Base-by-base conservation (phyloP, 2,888 invertebrate genomes). In the Syrista parreyssii region DNA sequence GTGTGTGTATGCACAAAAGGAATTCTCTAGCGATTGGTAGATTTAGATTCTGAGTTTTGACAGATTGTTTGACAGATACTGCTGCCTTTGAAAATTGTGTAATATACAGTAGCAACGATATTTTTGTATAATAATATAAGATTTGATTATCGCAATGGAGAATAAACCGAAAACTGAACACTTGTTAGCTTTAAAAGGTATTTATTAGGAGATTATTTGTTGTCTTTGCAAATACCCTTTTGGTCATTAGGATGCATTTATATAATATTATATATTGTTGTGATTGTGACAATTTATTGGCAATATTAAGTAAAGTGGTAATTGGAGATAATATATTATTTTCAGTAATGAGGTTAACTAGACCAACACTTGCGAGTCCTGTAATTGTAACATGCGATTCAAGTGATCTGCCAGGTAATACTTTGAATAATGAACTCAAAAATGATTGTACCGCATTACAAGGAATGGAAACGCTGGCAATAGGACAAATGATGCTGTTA, bases 261-360 rank as follows among this genome's bases (percentile, higher is more conserved):
- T 15, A 40, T 4, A 40, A 40, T 40, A 40, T 15, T 40, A 36
- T 36, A 36, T 36, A 15, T 15, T 40, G 4, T 40, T 40, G 15
- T 6, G 15, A 15, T 40, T 40, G 15, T 15, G 15, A 40, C 15
- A 15, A 15, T 68, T 36, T 15, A 76, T 31, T 33, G 23, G 31
- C 12, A 33, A 23, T 76, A 40, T 15, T 55, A 68, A 73, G n/a
- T 30, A 12, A 73, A 6, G 35, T 73, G 34, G n/a, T 32, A 4
- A 73, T 12, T 73, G 4, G 12, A 15, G 31, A 32, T 73, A 75
- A 68, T 75, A 34, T 33, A 32, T 72, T 76, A 76, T 76, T 91
- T 91, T 69, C 88, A 95, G 99, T 99, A 76, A 98, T 99, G 98
- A 94, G 99, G 84, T 93, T 99, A 82, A 98, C 98, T 1, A 95